These are phyloP conservation scores for Thinocorus orbignyianus DNA, from an alignment of 2,113 vertebrate species.

Conservation along the genomic window DNA sequence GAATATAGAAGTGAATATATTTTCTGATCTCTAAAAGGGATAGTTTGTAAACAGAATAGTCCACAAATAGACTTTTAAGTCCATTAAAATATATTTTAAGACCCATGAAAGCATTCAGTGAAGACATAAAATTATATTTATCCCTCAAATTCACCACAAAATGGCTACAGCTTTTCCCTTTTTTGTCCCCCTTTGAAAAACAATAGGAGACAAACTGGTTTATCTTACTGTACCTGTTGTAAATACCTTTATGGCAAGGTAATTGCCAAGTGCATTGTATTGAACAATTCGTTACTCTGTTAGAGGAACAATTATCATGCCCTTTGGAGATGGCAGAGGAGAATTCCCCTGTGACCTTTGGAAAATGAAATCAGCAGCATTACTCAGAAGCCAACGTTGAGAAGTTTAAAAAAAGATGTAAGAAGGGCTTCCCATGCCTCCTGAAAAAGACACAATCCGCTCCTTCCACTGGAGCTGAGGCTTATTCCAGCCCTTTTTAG, in stretches of 20 bases:
- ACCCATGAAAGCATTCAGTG: not conserved
- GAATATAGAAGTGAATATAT: not conserved
- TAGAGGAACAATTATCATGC: constrained; percentile 1
- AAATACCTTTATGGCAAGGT: constrained; percentile 35
- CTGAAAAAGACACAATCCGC: constrained; percentile 4
- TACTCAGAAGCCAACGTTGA: not conserved
- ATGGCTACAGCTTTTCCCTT: not conserved
- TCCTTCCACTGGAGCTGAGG: not conserved
- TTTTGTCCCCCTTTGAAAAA: not conserved
- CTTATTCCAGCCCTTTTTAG: constrained; percentile 9
- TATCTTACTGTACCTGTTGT: constrained; percentile 5
- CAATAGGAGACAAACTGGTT: constrained; percentile 22
- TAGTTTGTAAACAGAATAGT: not conserved
- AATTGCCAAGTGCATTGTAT: constrained; percentile 10
- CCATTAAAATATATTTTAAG: constrained; percentile 17
- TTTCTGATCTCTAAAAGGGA: not conserved
- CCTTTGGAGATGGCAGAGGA: constrained; percentile 27
- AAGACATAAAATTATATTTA: not conserved
- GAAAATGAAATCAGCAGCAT: constrained; percentile 7
- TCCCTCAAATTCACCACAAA: not conserved
- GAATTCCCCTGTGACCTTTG: constrained; percentile 40
- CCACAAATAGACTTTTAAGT: not conserved
- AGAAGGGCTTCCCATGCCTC: constrained; percentile 25
- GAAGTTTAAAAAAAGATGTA: constrained; percentile 33
- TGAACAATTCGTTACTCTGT: not conserved